Evolutionary conservation across 2,113 vertebrate genomes (phyloP).

Genomic region (Synodontis membranacea): DNA sequence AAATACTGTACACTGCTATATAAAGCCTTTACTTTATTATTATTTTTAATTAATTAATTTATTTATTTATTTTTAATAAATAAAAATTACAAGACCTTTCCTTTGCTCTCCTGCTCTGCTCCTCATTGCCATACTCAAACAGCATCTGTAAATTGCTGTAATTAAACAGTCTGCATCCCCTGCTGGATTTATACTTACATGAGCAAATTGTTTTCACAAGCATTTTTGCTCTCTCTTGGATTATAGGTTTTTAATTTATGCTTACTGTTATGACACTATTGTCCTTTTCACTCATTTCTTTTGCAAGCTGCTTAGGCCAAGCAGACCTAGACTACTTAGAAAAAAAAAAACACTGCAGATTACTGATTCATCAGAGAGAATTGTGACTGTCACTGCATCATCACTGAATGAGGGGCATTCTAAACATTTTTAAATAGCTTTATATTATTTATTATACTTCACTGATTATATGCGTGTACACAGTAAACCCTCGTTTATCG

Average conservation of each 20-base stretch:
- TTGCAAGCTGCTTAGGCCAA: too few relatives aligned
- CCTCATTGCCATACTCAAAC: background rate
- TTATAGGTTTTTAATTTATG: background rate
- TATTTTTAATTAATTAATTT: too few relatives aligned
- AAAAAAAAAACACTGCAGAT: too few relatives aligned
- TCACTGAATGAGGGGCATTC: too few relatives aligned
- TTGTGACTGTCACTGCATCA: too few relatives aligned
- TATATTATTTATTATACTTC: too few relatives aligned
- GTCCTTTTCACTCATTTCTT: background rate
- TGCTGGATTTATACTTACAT: background rate
- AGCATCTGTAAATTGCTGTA: background rate
- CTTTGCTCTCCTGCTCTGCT: background rate
- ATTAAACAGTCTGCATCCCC: constrained; percentile 7
- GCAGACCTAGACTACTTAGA: too few relatives aligned
- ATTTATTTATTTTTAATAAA: too few relatives aligned
- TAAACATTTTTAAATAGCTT: too few relatives aligned
- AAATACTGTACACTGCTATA: background rate
- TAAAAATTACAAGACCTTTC: background rate
- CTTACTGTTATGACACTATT: background rate
- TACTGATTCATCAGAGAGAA: too few relatives aligned
- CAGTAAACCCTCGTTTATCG: too few relatives aligned
- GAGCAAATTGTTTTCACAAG: background rate
- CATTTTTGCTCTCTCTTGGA: background rate
- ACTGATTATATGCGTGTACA: too few relatives aligned
- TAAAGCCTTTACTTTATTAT: background rate